These are phyloP conservation scores for Drosophila borealis DNA, from an alignment of 2,888 invertebrate species.

Conservation along the genomic window DNA sequence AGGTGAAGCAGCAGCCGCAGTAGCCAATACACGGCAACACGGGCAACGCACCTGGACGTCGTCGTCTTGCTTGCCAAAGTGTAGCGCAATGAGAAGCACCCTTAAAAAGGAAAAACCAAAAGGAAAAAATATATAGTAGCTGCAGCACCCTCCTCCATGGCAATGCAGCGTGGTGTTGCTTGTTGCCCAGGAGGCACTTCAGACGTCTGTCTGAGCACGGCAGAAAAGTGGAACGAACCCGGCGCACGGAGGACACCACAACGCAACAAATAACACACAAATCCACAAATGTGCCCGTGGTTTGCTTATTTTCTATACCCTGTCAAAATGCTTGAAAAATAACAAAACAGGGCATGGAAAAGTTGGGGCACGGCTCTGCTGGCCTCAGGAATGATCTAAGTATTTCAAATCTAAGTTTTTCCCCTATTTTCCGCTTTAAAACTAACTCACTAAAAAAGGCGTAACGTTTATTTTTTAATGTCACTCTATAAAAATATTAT, in stretches of 20 bases:
- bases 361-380: too few relatives aligned
- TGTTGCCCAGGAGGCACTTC: constrained; percentile 49
- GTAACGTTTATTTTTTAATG: too few relatives aligned
- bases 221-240: constrained; percentile 66
- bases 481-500: too few relatives aligned
- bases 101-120: constrained; percentile 58
- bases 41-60: constrained; percentile 62
- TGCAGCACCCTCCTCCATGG: constrained; percentile 49
- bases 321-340: not conserved
- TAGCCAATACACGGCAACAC: constrained; percentile 15
- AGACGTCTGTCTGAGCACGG: constrained; percentile 41
- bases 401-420: too few relatives aligned
- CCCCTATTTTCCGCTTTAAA: too few relatives aligned
- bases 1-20: constrained; percentile 10
- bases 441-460: not conserved
- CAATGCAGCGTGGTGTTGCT: constrained; percentile 6
- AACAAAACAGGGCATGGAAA: not conserved
- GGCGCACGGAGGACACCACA: constrained; percentile 33
- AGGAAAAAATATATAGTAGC: constrained; percentile 35
- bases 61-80: constrained; percentile 52
- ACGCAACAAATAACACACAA: constrained; percentile 23
- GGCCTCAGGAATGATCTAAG: too few relatives aligned
- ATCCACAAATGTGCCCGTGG: constrained; percentile 37
- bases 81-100: constrained; percentile 62
- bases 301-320: constrained; percentile 30